A percentile compares a stretch with the other conserved stretches of the same genome.
Evolutionary conservation across 1,140 invertebrate species (phyloP).

Genomic region (Lepidurus couesii): DNA sequence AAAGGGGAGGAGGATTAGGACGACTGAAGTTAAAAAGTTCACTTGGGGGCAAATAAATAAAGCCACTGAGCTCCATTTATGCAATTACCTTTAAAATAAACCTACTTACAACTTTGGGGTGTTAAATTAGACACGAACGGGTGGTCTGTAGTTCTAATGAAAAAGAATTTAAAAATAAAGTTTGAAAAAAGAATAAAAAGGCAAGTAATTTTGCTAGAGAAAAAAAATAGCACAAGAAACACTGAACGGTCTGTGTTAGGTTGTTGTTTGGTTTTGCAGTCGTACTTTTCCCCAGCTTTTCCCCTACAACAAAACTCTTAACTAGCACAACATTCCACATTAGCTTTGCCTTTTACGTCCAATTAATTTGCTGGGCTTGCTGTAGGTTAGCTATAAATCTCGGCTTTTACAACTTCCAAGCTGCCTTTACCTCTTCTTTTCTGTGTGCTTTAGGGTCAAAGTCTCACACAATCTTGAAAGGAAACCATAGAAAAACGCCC

Average conservation of each 20-base stretch:
- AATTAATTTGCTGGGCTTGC: conserved; percentile 3
- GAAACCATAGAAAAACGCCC: neutral
- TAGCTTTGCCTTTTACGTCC: neutral
- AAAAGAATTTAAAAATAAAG: neutral
- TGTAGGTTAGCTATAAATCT: conserved; percentile 15
- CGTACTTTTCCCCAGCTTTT: neutral
- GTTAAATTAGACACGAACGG: neutral
- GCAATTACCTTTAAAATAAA: too few relatives aligned
- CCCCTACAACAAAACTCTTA: neutral
- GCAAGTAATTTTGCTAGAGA: neutral
- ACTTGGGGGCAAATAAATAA: neutral
- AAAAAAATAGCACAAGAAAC: conserved; percentile 16
- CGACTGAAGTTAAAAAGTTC: neutral
- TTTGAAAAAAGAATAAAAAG: neutral
- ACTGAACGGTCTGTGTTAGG: neutral
- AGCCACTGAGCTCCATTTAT: neutral
- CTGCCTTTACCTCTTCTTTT: neutral
- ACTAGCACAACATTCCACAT: conserved; percentile 13
- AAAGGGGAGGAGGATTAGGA: neutral
- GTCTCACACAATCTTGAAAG: neutral
- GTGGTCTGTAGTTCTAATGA: neutral
- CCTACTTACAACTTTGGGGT: neutral
- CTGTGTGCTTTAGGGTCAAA: neutral
- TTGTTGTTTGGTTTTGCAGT: neutral
- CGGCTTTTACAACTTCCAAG: neutral